Evolutionary conservation across 2,113 vertebrate genomes (phyloP).

Genomic region (Thamnaconus septentrionalis): DNA sequence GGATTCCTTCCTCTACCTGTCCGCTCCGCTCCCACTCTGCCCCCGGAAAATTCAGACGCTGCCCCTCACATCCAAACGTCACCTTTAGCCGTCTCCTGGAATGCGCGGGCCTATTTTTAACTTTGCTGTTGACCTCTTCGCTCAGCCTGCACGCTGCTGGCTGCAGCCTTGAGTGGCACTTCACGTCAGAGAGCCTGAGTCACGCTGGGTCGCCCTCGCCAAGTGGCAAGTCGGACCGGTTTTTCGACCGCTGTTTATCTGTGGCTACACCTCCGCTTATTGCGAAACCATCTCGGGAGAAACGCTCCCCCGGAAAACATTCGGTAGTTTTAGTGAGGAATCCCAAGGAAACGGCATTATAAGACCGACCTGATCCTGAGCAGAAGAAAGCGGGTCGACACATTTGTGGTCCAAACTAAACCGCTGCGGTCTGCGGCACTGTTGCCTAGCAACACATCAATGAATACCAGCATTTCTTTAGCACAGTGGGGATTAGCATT

Average conservation of each 20-base stretch:
- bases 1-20: background rate
- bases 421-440: conserved; percentile 12
- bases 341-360: too few species aligned
- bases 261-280: too few species aligned
- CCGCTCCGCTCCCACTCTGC: background rate
- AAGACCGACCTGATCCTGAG: background rate
- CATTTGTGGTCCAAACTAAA: conserved; percentile 13
- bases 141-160: conserved; percentile 1
- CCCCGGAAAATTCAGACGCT: background rate
- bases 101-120: conserved; percentile 10
- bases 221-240: too few species aligned
- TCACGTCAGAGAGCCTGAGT: conserved; percentile 11
- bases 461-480: conserved; percentile 37
- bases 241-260: background rate
- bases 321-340: too few species aligned
- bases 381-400: background rate
- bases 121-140: background rate
- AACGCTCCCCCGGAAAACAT: too few species aligned
- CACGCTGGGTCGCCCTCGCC: too few species aligned
- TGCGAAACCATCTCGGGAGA: too few species aligned
- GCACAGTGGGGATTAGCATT: conserved; percentile 49
- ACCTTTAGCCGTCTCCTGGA: conserved; percentile 7
- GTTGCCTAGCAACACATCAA: conserved; percentile 62
- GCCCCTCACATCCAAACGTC: conserved; percentile 13
- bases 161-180: conserved; percentile 11